A percentile compares a stretch with the other conserved stretches of the same genome.
Evolutionary conservation across 2,888 invertebrate species (phyloP).

Genomic region (Caenorhabditis sp.): DNA sequence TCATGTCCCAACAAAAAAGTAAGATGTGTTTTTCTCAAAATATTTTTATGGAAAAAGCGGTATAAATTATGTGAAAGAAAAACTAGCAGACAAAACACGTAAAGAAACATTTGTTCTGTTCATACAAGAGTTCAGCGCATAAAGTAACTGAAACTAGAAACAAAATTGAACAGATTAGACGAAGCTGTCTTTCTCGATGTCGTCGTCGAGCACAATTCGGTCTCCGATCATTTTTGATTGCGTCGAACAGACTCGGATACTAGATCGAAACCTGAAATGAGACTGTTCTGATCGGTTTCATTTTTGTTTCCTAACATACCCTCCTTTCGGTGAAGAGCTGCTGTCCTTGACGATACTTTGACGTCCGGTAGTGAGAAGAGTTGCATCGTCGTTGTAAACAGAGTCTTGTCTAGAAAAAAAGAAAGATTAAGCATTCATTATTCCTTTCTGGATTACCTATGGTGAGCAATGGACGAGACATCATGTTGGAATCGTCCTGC

Average conservation of each 20-base stretch:
- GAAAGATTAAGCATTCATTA: background rate
- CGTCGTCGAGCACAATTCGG: conserved; percentile 67
- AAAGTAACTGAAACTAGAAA: conserved; percentile 3
- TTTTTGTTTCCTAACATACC: conserved; percentile 3
- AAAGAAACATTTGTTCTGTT: conserved; percentile 18
- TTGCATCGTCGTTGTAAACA: conserved; percentile 61
- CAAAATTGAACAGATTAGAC: conserved; percentile 35
- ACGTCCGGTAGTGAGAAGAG: conserved; percentile 44
- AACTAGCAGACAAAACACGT: conserved; percentile 40
- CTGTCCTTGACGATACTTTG: conserved; percentile 39
- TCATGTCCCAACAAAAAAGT: too few relatives aligned
- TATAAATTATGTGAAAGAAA: background rate
- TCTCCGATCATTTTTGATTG: conserved; percentile 54
- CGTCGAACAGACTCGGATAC: conserved; percentile 34
- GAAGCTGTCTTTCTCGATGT: conserved; percentile 68
- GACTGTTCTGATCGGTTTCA: background rate
- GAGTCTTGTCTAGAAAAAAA: conserved; percentile 56
- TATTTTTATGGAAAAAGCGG: background rate
- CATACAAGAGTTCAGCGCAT: conserved; percentile 52
- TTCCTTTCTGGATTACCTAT: conserved; percentile 26
- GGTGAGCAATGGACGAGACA: conserved; percentile 66
- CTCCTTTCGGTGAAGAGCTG: conserved; percentile 31
- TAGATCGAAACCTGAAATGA: conserved; percentile 52
- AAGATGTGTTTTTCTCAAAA: background rate
- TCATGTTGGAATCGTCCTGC: conserved; percentile 60